Conservation (phyloP, 1,140 invertebrate genomes). For the Teleogryllus occipitalis region DNA sequence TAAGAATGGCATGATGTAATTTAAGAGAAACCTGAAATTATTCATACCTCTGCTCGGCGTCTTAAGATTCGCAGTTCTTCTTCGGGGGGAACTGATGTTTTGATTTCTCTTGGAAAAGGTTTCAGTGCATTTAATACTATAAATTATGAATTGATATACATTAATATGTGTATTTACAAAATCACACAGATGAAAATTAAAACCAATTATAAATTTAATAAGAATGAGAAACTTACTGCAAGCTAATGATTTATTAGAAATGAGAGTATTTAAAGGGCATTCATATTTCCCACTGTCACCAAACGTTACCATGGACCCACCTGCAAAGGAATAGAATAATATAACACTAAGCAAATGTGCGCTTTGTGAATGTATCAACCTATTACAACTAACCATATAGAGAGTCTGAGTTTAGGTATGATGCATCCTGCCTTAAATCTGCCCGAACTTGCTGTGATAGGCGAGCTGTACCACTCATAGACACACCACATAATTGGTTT, state of each 20-base stretch:
- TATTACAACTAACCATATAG: constrained; percentile 13
- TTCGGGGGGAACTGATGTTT: constrained; percentile 15
- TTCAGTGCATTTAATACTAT: constrained; percentile 24
- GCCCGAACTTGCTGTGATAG: constrained; percentile 20
- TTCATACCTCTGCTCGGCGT: constrained; percentile 24
- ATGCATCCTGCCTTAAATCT: constrained; percentile 8
- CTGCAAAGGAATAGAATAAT: constrained; percentile 26
- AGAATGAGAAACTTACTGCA: constrained; percentile 32
- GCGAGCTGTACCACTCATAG: constrained; percentile 18
- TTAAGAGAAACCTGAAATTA: neutral
- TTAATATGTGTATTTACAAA: neutral
- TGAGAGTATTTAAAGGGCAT: constrained; percentile 26
- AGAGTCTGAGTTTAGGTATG: constrained; percentile 12
- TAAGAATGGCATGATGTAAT: too few species aligned
- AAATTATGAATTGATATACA: constrained; percentile 13
- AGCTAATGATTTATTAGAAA: constrained; percentile 36
- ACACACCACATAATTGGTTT: constrained; percentile 20
- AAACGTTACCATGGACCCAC: constrained; percentile 30
- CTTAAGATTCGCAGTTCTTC: constrained; percentile 26
- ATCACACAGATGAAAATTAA: neutral
- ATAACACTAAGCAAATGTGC: neutral
- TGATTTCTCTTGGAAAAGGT: constrained; percentile 9
- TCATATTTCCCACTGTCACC: constrained; percentile 25
- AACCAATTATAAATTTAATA: neutral
- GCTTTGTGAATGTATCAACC: neutral